These are phyloP conservation scores for Peromyscus leucopus DNA, from an alignment of 2,113 vertebrate species.

Conservation along the genomic window DNA sequence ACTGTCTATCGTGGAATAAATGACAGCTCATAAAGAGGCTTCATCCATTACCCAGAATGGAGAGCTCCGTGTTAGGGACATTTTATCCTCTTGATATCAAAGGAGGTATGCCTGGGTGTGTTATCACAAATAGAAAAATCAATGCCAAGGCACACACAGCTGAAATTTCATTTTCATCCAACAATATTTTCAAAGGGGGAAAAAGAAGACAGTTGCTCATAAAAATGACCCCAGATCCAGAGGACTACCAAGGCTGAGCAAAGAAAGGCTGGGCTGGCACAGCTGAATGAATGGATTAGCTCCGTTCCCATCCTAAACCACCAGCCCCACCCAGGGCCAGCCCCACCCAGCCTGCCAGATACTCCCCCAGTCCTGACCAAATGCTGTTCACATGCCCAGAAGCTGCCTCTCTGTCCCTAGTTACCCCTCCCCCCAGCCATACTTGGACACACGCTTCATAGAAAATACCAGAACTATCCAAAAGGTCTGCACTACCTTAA, in stretches of 20 bases:
- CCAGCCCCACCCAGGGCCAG: conserved; percentile 43
- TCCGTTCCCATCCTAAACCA: conserved; percentile 72
- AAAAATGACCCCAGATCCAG: conserved; percentile 88
- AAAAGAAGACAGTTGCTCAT: conserved; percentile 87
- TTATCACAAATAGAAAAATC: conserved; percentile 94
- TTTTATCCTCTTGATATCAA: conserved; percentile 93
- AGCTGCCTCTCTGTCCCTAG: too few species aligned
- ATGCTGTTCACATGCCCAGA: fast-evolving
- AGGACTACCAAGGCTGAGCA: conserved; percentile 87
- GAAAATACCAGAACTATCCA: not conserved
- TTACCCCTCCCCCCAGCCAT: not conserved
- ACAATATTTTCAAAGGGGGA: conserved; percentile 86
- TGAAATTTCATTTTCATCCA: conserved; percentile 91
- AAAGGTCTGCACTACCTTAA: not conserved
- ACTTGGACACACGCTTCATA: not conserved
- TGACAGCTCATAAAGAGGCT: conserved; percentile 95
- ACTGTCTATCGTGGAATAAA: conserved; percentile 95
- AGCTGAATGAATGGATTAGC: conserved; percentile 86
- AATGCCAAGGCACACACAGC: conserved; percentile 92
- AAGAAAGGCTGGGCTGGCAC: conserved; percentile 82
- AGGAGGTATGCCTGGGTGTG: conserved; percentile 88
- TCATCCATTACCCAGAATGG: conserved; percentile 92
- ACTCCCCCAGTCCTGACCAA: too few species aligned
- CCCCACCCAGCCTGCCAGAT: conserved; percentile 9
- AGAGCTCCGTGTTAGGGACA: conserved; percentile 91